Conservation (phyloP, 2,113 vertebrate genomes). For the Cyanocitta stelleri region DNA sequence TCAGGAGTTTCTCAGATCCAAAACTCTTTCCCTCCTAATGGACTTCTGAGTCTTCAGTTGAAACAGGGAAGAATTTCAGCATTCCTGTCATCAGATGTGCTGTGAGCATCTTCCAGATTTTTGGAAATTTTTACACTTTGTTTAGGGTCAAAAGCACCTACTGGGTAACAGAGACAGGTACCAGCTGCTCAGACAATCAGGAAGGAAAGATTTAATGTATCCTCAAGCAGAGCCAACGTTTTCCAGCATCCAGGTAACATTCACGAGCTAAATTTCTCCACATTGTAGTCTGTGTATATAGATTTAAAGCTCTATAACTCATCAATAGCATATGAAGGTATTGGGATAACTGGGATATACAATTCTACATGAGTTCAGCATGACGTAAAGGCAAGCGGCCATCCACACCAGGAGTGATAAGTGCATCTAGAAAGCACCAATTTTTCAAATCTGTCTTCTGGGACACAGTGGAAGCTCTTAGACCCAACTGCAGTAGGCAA, state of each 20-base stretch:
- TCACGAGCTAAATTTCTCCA: neutral
- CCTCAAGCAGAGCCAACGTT: neutral
- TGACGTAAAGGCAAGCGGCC: neutral
- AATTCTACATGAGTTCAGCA: neutral
- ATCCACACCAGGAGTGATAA: rapidly evolving
- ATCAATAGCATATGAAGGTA: neutral
- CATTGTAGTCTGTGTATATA: neutral
- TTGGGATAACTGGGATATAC: neutral
- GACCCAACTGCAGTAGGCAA: neutral
- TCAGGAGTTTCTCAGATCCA: neutral
- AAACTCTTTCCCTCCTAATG: neutral
- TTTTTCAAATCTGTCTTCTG: neutral
- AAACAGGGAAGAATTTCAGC: neutral
- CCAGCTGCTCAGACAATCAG: neutral
- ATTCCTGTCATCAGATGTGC: neutral
- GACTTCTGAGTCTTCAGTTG: neutral
- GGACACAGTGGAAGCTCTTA: neutral
- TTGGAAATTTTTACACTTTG: neutral
- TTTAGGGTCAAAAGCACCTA: neutral
- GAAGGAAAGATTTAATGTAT: neutral
- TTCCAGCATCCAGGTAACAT: neutral
- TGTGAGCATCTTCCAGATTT: neutral
- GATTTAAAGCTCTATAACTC: neutral
- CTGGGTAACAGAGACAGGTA: neutral
- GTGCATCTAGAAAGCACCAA: neutral